A percentile compares a stretch with the other conserved stretches of the same genome.
phyloP scores from a whole-genome alignment of 2,888 invertebrate species.

The Dynastes grantii region DNA sequence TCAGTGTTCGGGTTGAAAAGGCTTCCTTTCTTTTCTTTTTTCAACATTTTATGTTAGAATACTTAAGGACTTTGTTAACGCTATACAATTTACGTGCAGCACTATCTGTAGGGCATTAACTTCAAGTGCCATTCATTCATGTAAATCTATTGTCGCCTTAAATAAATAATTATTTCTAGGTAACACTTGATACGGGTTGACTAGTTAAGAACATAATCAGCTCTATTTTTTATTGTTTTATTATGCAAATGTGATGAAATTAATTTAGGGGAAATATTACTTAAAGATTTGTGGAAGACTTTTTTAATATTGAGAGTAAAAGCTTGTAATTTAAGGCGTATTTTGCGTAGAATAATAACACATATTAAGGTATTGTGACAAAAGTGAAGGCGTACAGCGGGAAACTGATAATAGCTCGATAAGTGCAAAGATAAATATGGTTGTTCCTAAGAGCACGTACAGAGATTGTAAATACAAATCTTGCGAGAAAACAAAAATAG shows the following conservation, averaged over 20 bases:
- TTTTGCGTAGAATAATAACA: no score
- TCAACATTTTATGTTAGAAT: conserved; percentile 34
- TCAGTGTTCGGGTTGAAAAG: conserved; percentile 42
- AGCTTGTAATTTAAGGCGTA: no score
- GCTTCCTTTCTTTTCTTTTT: conserved; percentile 23
- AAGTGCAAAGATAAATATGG: no score
- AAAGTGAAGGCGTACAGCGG: no score
- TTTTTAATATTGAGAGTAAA: no score
- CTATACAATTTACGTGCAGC: conserved; percentile 22
- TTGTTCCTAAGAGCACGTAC: no score
- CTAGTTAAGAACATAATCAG: not conserved
- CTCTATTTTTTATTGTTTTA: not conserved
- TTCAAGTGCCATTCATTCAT: conserved; percentile 38
- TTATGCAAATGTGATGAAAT: not conserved
- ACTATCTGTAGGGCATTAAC: conserved; percentile 34
- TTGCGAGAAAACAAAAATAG: no score
- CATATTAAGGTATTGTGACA: no score
- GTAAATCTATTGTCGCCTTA: conserved; percentile 33
- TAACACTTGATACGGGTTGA: conserved; percentile 9
- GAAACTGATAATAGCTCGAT: no score
- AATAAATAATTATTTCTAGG: conserved; percentile 37
- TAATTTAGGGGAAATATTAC: not conserved
- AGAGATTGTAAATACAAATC: no score
- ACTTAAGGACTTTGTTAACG: conserved; percentile 28
- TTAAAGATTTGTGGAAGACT: no score